These are phyloP conservation scores for Platycnemis pennipes DNA, from an alignment of 2,888 invertebrate genomes.

Conservation along the genomic window DNA sequence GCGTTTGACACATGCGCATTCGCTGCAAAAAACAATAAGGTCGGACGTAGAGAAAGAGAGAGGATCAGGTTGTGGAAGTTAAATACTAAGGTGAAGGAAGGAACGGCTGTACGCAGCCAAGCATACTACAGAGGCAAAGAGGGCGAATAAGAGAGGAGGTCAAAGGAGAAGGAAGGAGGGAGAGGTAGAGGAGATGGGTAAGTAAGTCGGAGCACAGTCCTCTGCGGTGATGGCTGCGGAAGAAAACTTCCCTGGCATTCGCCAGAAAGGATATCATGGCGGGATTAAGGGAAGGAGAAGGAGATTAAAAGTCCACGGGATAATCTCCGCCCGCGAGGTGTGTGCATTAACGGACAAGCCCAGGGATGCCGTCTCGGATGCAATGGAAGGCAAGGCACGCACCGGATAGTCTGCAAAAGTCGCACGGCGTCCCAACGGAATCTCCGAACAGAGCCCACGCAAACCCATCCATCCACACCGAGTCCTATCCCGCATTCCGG, in stretches of 20 bases:
- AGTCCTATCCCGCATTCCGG: conserved; percentile 13
- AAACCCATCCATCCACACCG: conserved; percentile 42
- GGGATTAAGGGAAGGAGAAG: conserved; percentile 62
- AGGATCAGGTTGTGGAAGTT: neutral
- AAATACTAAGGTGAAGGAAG: neutral
- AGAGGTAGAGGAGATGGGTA: neutral
- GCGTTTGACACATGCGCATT: neutral
- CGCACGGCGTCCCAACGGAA: conserved; percentile 59
- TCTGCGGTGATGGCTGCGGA: neutral
- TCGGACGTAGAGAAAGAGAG: neutral
- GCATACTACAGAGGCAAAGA: neutral
- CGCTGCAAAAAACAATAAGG: neutral
- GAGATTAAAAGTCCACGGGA: conserved; percentile 65
- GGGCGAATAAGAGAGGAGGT: neutral
- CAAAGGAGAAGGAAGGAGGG: neutral
- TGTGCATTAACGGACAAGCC: conserved; percentile 52
- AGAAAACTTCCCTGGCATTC: conserved; percentile 54
- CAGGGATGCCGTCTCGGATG: conserved; percentile 39
- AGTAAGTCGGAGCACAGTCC: conserved; percentile 34
- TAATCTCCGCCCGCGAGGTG: conserved; percentile 56
- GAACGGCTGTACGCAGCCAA: neutral
- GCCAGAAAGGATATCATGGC: conserved; percentile 61
- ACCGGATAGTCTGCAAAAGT: conserved; percentile 60
- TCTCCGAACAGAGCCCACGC: conserved; percentile 46
- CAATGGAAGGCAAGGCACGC: conserved; percentile 65